phyloP scores from a whole-genome alignment of 2,113 vertebrate genomes.

The Aegypius monachus region DNA sequence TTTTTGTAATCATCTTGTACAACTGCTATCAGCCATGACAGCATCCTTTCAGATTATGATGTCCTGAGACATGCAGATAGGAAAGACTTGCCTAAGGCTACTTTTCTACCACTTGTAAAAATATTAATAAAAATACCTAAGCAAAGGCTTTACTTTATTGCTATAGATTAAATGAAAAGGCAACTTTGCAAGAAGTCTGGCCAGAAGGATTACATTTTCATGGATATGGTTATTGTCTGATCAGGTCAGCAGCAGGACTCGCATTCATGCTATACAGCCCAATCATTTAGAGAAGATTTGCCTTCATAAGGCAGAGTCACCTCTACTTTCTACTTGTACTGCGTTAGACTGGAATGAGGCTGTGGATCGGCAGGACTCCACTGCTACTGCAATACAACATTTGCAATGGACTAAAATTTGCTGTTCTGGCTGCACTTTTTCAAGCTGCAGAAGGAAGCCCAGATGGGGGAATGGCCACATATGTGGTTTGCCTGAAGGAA shows the following conservation, averaged over 20 bases:
- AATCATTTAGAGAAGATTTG: not conserved
- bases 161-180: conserved; percentile 15
- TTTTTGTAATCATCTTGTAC: not conserved
- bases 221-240: not conserved
- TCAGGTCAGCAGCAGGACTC: not conserved
- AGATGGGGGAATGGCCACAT: not conserved
- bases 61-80: conserved; percentile 23
- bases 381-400: not conserved
- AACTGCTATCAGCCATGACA: conserved; percentile 21
- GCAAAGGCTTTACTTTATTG: not conserved
- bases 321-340: not conserved
- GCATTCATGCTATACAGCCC: not conserved
- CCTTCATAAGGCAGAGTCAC: not conserved
- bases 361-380: not conserved
- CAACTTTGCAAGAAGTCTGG: not conserved
- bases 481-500: not conserved
- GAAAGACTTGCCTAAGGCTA: conserved; percentile 22
- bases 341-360: not conserved
- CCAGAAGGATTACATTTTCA: conserved; percentile 1
- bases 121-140: conserved; percentile 38
- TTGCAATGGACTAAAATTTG: not conserved
- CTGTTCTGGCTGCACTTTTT: not conserved
- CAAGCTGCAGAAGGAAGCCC: not conserved
- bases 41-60: conserved; percentile 34
- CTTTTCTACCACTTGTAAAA: conserved; percentile 46